phyloP scores from a whole-genome alignment of 1,140 invertebrate genomes.

The Sarcophaga peregrina region DNA sequence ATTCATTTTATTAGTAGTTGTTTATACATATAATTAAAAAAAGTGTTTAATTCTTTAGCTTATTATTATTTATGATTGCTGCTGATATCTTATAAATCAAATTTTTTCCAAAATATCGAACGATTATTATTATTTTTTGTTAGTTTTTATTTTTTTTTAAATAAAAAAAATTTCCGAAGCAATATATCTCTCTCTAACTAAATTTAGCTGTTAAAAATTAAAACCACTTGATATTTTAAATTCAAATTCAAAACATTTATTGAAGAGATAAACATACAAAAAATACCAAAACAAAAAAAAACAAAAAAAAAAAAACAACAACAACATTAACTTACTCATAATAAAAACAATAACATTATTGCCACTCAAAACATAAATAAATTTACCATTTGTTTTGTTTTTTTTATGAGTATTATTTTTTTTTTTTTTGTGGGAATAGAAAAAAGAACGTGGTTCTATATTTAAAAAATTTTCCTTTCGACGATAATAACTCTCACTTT shows the following conservation, averaged over 20 bases:
- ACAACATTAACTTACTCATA: too few relatives aligned
- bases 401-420: neutral
- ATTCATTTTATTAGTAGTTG: too few relatives aligned
- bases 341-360: too few relatives aligned
- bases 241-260: constrained; percentile 11
- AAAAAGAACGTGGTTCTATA: neutral
- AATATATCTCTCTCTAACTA: neutral
- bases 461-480: neutral
- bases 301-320: too few relatives aligned
- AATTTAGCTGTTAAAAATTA: neutral
- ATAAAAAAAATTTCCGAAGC: neutral
- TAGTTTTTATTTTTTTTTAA: too few relatives aligned
- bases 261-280: constrained; percentile 1
- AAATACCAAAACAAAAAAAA: too few relatives aligned
- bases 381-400: neutral
- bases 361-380: neutral
- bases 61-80: neutral
- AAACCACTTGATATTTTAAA: neutral
- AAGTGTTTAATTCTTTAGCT: neutral
- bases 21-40: too few relatives aligned
- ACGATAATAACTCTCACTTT: neutral
- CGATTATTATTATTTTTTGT: too few relatives aligned
- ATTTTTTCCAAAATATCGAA: neutral
- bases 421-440: neutral
- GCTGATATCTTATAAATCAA: neutral